phyloP scores from a whole-genome alignment of 2,797 vertebrate species.

The Dallia pectoralis region DNA sequence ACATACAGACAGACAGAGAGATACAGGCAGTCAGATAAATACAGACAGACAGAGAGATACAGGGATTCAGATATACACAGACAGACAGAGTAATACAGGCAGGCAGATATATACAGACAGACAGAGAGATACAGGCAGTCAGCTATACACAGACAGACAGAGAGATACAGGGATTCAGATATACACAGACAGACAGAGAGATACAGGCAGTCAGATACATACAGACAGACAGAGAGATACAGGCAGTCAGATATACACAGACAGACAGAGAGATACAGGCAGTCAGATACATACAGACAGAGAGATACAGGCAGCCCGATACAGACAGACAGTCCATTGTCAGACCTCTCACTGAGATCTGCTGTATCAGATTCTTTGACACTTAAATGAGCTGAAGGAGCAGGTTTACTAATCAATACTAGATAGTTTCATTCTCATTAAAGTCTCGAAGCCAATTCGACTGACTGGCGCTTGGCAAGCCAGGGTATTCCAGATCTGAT shows the following conservation, averaged over 20 bases:
- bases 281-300: conserved; percentile 10
- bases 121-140: not conserved
- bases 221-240: conserved; percentile 3
- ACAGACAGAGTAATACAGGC: not conserved
- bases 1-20: no score
- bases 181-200: conserved; percentile 2
- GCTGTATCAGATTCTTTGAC: conserved; percentile 40
- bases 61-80: not conserved
- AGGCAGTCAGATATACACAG: not conserved
- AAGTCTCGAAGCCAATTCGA: conserved; percentile 42
- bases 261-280: conserved; percentile 4
- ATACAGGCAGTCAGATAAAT: no score
- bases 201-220: not conserved
- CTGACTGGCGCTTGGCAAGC: conserved; percentile 39
- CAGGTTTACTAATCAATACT: conserved; percentile 40
- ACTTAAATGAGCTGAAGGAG: conserved; percentile 22
- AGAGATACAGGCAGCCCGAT: not conserved
- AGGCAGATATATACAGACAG: not conserved
- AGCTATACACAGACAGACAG: not conserved
- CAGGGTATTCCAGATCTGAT: conserved; percentile 30
- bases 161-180: not conserved
- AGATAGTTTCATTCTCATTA: conserved; percentile 52
- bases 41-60: not conserved
- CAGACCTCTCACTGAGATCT: conserved; percentile 30
- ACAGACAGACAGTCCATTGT: conserved; percentile 34